Conservation (phyloP, 2,113 vertebrate genomes). For the Hippocampus comes region DNA sequence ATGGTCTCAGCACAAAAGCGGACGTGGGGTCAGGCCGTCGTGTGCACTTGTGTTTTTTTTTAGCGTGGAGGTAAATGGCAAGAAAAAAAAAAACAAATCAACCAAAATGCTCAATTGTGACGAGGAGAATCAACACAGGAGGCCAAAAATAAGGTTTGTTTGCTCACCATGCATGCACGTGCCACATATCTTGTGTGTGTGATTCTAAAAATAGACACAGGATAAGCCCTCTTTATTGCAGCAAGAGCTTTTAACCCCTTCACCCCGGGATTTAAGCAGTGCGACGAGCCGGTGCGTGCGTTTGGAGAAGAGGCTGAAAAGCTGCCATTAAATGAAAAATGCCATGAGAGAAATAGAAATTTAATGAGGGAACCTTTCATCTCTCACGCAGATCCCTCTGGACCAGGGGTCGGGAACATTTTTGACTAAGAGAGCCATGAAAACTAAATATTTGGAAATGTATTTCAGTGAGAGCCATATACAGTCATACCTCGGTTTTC, state of each 20-base stretch:
- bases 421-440: too few species aligned
- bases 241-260: slow-evolving; percentile 69
- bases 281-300: slow-evolving; percentile 22
- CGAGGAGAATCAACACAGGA: slow-evolving; percentile 41
- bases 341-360: slow-evolving; percentile 6
- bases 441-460: too few species aligned
- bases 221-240: slow-evolving; percentile 70
- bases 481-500: too few species aligned
- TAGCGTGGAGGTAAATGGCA: slow-evolving; percentile 36
- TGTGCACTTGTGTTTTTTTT: slow-evolving; percentile 35
- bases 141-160: slow-evolving; percentile 62
- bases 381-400: background rate
- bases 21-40: background rate
- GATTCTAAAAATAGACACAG: slow-evolving; percentile 65
- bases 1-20: slow-evolving; percentile 28
- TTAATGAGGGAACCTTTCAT: background rate
- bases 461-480: too few species aligned
- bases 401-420: background rate
- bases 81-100: background rate
- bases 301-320: slow-evolving; percentile 35
- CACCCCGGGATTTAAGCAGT: slow-evolving; percentile 41
- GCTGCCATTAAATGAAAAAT: slow-evolving; percentile 1
- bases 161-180: slow-evolving; percentile 53
- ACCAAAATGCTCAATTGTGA: slow-evolving; percentile 32
- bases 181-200: slow-evolving; percentile 45